Evolutionary conservation across 35 echinoderm and acorn worm genomes (phyloP).

Genomic region (Apostichopus californicus): DNA sequence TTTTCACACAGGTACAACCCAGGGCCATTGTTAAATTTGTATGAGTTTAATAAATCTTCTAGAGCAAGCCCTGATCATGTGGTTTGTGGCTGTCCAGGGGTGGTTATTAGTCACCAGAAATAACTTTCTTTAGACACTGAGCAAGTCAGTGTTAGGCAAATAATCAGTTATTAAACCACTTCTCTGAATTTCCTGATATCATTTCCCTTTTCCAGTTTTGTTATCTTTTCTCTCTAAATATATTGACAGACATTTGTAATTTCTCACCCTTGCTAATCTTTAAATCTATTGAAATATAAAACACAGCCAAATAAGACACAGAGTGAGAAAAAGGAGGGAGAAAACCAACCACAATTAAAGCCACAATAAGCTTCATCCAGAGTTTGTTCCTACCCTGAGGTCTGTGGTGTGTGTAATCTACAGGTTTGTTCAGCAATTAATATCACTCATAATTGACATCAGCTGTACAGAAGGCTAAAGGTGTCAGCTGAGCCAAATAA

Average conservation of each 20-base stretch:
- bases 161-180: not conserved
- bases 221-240: not conserved
- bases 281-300: not conserved
- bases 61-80: not conserved
- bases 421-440: not conserved
- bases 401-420: not conserved
- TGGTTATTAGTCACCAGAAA: not conserved
- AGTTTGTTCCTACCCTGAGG: not conserved
- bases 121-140: not conserved
- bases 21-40: too few species aligned
- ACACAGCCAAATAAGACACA: not conserved
- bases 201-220: not conserved
- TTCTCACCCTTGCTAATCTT: not conserved
- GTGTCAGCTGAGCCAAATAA: not conserved
- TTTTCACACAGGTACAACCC: too few species aligned
- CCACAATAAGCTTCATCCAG: not conserved
- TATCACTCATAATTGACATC: slow-evolving; percentile 2
- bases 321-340: not conserved
- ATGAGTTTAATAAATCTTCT: not conserved
- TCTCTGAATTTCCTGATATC: not conserved
- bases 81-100: not conserved
- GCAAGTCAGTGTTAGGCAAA: not conserved
- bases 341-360: not conserved
- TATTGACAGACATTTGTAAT: not conserved
- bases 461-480: not conserved